Conservation (phyloP, 2,888 invertebrate species). For the Eristalis arbustorum region DNA sequence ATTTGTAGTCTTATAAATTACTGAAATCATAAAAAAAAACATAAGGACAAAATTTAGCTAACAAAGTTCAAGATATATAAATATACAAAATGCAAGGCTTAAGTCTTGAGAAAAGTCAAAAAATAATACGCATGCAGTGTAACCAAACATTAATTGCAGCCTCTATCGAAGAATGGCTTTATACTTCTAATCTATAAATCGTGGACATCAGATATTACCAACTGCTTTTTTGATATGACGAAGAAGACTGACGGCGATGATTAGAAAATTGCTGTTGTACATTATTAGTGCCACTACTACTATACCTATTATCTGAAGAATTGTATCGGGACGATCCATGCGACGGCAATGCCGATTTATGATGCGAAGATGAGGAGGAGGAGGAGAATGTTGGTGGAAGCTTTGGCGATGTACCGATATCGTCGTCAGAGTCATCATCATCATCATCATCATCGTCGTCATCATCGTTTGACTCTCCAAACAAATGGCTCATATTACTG, state of each 20-base stretch:
- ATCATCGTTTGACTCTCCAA: conserved; percentile 75
- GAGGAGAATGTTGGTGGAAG: conserved; percentile 50
- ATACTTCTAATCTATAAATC: conserved; percentile 11
- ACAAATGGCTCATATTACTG: conserved; percentile 75
- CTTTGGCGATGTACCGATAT: conserved; percentile 46
- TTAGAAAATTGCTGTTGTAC: conserved; percentile 58
- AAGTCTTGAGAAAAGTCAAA: conserved; percentile 18
- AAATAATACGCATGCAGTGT: conserved; percentile 60
- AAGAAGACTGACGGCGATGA: conserved; percentile 65
- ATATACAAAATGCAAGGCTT: conserved; percentile 48
- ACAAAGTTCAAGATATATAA: conserved; percentile 30
- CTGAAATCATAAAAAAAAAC: conserved; percentile 19
- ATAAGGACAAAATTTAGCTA: conserved; percentile 48
- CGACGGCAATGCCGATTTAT: conserved; percentile 58
- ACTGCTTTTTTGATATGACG: conserved; percentile 58
- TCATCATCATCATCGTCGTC: conserved; percentile 73
- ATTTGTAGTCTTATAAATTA: conserved; percentile 43
- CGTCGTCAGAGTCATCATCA: conserved; percentile 65
- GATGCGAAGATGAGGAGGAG: conserved; percentile 59
- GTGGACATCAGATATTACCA: conserved; percentile 32
- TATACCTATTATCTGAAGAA: conserved; percentile 64
- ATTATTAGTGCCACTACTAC: conserved; percentile 49
- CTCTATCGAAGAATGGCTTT: conserved; percentile 36
- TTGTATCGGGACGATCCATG: conserved; percentile 62
- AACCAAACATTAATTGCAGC: conserved; percentile 54